Percentiles rank a stretch among this genome's conserved stretches.
phyloP scores from a whole-genome alignment of 2,113 vertebrate genomes.

The Phylloscopus trochilus region DNA sequence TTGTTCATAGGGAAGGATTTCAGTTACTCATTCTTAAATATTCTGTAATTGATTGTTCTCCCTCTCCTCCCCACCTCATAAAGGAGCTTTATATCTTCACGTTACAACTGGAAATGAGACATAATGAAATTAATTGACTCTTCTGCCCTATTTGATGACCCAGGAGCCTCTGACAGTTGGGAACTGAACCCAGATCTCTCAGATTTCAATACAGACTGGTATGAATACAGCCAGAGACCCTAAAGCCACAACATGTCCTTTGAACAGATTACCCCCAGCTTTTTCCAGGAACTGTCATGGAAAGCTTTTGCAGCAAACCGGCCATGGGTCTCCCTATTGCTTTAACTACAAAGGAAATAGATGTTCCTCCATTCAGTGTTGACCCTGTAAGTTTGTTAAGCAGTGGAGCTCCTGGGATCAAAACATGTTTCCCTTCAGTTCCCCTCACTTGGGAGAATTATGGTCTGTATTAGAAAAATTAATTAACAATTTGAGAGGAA shows the following conservation, averaged over 20 bases:
- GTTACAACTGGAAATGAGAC: neutral
- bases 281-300: neutral
- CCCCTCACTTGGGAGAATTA: neutral
- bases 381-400: neutral
- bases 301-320: neutral
- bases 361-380: neutral
- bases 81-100: neutral
- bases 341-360: neutral
- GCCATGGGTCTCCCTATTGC: neutral
- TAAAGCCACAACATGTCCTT: neutral
- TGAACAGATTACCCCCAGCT: neutral
- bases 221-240: neutral
- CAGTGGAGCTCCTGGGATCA: neutral
- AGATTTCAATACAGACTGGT: neutral
- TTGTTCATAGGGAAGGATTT: neutral
- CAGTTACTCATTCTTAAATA: neutral
- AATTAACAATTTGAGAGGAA: conserved; percentile 42
- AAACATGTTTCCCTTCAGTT: neutral
- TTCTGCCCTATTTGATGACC: neutral
- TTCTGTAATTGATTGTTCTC: neutral
- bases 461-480: neutral
- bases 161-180: neutral
- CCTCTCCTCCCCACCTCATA: neutral
- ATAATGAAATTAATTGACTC: neutral
- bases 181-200: neutral